Evolutionary conservation across 2,113 vertebrate species (phyloP), one percentile per base, ranked within the genome.

Genomic region (Carlito syrichta): DNA sequence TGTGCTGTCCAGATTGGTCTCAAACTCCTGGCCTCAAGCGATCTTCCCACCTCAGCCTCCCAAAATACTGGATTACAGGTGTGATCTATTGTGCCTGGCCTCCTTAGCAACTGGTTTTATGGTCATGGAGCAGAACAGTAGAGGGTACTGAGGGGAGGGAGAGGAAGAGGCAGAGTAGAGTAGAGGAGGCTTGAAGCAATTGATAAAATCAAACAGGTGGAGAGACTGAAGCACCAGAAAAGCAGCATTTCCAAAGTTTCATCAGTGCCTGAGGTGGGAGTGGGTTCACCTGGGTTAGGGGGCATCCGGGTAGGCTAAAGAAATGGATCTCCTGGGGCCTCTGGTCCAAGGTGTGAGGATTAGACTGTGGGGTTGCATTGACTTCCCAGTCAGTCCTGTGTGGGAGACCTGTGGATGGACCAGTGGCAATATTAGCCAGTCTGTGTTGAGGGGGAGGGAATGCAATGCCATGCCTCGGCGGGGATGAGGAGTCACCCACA

Each of bases 381-480:
- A 25, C 11, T 17, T 85, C 13, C 43, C 8, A 14, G 13, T 38
- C 45, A 79, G 11, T 25, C 8, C 25, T 38, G 40, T 30, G 38
- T 40, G 45, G 85, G 43, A 73, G 30, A 63, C 6, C 13, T 32
- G 16, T 4, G 32, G 56, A 22, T 40, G 54, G 54, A 8, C 38
- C 8, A 1, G 38, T 10, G 10, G 63, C 4, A 0, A 0, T 38
- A 6, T 12, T 12, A 40, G 58, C 30, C 32, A 25, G 35, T 25
- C 30, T 40, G 14, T 8, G 35, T 3, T n/a, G 38, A 22, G 3
- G 32, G n/a, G 68, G 20, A 56, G 32, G 11, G 32, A 43, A 45
- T n/a, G 74, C 14, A 32, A 30, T n/a, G 12, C 2, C 7, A 23
- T 27, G 32, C 3, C 0, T 8, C n/a, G n/a, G n/a, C n/a, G n/a